These are phyloP conservation scores for Papilio machaon DNA, from an alignment of 1,140 invertebrate species.

Conservation along the genomic window DNA sequence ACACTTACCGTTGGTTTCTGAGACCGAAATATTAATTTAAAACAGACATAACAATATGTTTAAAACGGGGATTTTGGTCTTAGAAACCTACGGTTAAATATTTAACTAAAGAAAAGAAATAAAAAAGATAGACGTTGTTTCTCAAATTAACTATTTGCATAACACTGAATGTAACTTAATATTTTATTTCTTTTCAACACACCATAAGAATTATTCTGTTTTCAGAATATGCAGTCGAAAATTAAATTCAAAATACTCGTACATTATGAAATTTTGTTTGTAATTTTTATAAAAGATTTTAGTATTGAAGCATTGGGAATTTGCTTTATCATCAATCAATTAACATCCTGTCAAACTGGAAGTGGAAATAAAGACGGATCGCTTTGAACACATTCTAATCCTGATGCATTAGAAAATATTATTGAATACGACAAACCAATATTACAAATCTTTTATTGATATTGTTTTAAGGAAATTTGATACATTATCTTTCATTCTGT, in stretches of 20 bases:
- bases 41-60: too few relatives aligned
- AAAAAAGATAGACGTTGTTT: not conserved
- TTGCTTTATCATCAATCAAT: conserved; percentile 52
- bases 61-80: too few relatives aligned
- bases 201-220: too few relatives aligned
- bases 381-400: conserved; percentile 29
- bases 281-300: not conserved
- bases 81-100: too few relatives aligned
- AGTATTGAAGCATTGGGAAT: conserved; percentile 16
- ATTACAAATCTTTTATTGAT: not conserved
- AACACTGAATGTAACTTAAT: too few relatives aligned
- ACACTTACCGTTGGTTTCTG: not conserved
- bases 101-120: not conserved
- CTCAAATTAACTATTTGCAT: too few relatives aligned
- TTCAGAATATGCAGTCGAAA: too few relatives aligned
- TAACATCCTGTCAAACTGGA: conserved; percentile 41
- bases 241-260: too few relatives aligned
- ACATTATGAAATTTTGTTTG: too few relatives aligned
- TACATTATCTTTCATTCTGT: not conserved
- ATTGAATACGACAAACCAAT: not conserved
- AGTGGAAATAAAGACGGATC: conserved; percentile 54
- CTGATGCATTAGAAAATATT: conserved; percentile 25
- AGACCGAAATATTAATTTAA: too few relatives aligned
- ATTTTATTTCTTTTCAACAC: too few relatives aligned
- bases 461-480: not conserved